Conservation (phyloP, 2,113 vertebrate genomes). For the Anoplopoma fimbria region DNA sequence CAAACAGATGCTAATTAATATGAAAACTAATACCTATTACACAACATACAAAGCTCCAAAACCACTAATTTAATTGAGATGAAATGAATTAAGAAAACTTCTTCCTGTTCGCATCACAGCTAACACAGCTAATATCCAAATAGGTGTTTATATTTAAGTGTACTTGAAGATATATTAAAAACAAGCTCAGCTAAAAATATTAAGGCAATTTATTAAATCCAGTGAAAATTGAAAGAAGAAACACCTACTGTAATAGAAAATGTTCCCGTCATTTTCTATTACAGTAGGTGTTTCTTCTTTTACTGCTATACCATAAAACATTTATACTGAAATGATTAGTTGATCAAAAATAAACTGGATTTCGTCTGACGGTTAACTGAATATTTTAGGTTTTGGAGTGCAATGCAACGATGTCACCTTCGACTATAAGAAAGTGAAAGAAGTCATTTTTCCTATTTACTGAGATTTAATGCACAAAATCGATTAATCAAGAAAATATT, state of each 20-base stretch:
- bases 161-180: background rate
- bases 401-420: background rate
- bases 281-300: background rate
- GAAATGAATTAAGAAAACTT: conserved; percentile 37
- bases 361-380: background rate
- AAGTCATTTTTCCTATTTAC: background rate
- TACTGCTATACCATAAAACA: background rate
- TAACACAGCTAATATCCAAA: background rate
- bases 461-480: background rate
- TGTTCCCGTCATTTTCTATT: background rate
- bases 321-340: background rate
- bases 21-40: conserved; percentile 98
- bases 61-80: conserved; percentile 67
- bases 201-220: background rate
- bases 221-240: background rate
- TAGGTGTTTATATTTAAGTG: background rate
- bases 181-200: background rate
- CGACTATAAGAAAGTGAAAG: background rate
- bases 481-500: background rate
- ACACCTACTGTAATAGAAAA: too few relatives aligned
- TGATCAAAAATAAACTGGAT: background rate
- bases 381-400: background rate
- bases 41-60: conserved; percentile 88
- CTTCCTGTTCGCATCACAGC: conserved; percentile 9
- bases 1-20: conserved; percentile 99